Conservation (phyloP, 1,140 invertebrate species). For the Sweltsa coloradensis region DNA sequence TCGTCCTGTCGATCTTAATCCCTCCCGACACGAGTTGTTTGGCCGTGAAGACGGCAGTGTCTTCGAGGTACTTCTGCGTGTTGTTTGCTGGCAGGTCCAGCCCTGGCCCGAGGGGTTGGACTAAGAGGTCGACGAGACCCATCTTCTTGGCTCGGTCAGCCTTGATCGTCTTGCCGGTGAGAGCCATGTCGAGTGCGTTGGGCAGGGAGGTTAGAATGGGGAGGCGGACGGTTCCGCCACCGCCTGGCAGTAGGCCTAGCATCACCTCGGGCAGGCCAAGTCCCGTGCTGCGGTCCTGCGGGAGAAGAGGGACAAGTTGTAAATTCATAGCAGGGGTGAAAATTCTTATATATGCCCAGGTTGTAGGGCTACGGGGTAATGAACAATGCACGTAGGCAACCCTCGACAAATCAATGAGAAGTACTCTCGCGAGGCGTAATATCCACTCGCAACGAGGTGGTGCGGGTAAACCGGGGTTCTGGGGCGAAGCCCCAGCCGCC, state of each 20-base stretch:
- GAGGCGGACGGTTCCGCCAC: conserved; percentile 88
- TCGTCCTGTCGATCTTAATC: conserved; percentile 58
- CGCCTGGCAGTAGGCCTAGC: conserved; percentile 88
- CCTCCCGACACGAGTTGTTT: conserved; percentile 64
- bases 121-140: conserved; percentile 83
- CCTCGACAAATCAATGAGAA: too few relatives aligned
- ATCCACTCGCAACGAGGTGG: too few relatives aligned
- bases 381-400: too few relatives aligned
- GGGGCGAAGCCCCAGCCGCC: too few relatives aligned
- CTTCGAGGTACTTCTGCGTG: conserved; percentile 81
- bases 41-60: conserved; percentile 76
- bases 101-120: conserved; percentile 84
- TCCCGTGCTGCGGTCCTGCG: conserved; percentile 76
- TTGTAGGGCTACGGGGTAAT: too few relatives aligned
- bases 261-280: conserved; percentile 90
- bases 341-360: too few relatives aligned
- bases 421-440: too few relatives aligned
- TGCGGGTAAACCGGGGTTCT: too few relatives aligned
- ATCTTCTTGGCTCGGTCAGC: conserved; percentile 90
- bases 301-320: too few relatives aligned
- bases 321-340: too few relatives aligned
- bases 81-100: conserved; percentile 42
- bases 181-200: conserved; percentile 78
- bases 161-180: conserved; percentile 84
- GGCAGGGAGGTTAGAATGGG: conserved; percentile 73